phyloP scores from a whole-genome alignment of 2,113 vertebrate genomes.

The Ranitomeya variabilis region DNA sequence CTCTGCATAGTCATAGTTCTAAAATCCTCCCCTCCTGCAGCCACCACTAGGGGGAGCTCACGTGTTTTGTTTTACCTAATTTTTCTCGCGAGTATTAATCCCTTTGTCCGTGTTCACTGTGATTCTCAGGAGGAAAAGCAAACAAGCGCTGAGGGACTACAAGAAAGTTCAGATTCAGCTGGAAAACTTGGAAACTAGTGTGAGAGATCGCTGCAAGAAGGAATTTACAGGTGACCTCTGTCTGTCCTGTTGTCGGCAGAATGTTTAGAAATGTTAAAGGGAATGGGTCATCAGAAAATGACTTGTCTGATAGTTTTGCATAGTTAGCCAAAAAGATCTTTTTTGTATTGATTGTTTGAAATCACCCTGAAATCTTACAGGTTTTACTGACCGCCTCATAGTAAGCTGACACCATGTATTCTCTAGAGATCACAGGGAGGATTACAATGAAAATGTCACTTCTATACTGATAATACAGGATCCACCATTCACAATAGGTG shows the following conservation, averaged over 20 bases:
- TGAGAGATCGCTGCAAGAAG: conserved; percentile 97
- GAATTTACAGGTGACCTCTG: conserved; percentile 88
- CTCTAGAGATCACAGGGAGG: too few relatives aligned
- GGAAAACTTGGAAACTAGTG: conserved; percentile 97
- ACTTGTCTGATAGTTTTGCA: neutral
- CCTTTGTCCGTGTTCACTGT: neutral
- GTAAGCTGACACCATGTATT: too few relatives aligned
- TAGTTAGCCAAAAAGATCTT: too few relatives aligned
- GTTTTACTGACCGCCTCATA: too few relatives aligned
- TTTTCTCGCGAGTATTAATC: too few relatives aligned
- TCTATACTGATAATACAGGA: too few relatives aligned
- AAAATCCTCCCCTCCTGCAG: neutral
- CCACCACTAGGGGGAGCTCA: neutral
- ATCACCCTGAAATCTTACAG: too few relatives aligned
- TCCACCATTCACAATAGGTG: too few relatives aligned
- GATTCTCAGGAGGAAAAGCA: conserved; percentile 90
- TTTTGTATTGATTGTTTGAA: too few relatives aligned
- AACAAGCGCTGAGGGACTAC: conserved; percentile 94
- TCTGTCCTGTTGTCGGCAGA: neutral
- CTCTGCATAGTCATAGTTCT: neutral
- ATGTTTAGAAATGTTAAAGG: neutral
- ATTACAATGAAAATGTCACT: too few relatives aligned
- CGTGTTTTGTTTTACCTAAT: too few relatives aligned
- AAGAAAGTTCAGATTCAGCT: conserved; percentile 98
- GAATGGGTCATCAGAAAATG: too few relatives aligned